phyloP scores from a whole-genome alignment of 30 jellyfish, hydroid and myxozoan genomes.

The Nemopilema nomurai region DNA sequence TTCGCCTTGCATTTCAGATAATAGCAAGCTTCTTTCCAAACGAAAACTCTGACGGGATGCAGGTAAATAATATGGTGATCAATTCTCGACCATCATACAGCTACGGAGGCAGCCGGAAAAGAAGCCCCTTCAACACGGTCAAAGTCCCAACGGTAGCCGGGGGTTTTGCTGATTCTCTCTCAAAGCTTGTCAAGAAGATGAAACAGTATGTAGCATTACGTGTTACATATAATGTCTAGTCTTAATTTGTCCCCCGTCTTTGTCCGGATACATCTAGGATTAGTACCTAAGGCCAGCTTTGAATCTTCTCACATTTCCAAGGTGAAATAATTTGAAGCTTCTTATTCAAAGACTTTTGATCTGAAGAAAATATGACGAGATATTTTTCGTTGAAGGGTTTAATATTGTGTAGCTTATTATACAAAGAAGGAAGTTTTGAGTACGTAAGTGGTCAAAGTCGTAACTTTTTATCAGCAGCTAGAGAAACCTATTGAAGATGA shows the following conservation, averaged over 20 bases:
- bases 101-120: constrained; percentile 40
- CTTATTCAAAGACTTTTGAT: too few species aligned
- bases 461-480: too few species aligned
- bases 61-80: constrained; percentile 32
- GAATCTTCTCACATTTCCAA: neutral
- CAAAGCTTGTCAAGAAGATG: constrained; percentile 74
- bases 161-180: constrained; percentile 73
- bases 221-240: neutral
- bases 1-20: constrained; percentile 41
- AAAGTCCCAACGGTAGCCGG: constrained; percentile 81
- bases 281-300: neutral
- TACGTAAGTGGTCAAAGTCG: too few species aligned
- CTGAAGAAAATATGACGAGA: too few species aligned
- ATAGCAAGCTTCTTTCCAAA: constrained; percentile 84
- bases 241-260: neutral
- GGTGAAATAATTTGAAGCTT: neutral
- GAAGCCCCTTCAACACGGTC: constrained; percentile 78
- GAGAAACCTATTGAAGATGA: too few species aligned
- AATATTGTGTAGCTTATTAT: too few species aligned
- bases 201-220: constrained; percentile 39
- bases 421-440: too few species aligned
- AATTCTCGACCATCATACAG: constrained; percentile 21
- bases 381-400: too few species aligned
- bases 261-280: neutral
- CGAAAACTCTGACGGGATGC: constrained; percentile 31